Conservation (phyloP, 2,113 vertebrate species). For the Bubo scandiacus region DNA sequence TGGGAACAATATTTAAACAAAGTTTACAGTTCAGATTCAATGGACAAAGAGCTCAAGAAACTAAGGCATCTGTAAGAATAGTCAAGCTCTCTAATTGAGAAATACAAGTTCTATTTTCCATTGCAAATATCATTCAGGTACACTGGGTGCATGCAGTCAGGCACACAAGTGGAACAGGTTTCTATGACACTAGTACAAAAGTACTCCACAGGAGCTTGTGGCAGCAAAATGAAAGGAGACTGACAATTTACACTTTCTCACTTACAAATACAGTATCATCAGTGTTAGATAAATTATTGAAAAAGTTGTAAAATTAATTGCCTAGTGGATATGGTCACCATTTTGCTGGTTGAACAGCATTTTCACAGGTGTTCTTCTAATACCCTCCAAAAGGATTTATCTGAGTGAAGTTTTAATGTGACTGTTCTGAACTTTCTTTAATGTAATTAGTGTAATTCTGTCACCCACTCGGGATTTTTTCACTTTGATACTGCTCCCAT, state of each 20-base stretch:
- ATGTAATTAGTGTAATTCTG: background rate
- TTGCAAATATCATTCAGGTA: background rate
- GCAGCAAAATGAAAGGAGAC: background rate
- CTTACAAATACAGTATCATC: background rate
- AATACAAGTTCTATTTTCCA: background rate
- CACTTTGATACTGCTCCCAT: background rate
- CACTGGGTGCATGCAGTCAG: background rate
- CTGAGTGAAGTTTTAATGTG: background rate
- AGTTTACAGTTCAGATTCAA: background rate
- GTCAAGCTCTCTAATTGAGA: background rate
- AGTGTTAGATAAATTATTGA: background rate
- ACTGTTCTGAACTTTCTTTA: background rate
- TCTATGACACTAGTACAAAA: background rate
- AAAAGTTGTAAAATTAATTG: background rate
- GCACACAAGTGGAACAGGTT: background rate
- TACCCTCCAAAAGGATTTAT: background rate
- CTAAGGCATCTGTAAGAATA: background rate
- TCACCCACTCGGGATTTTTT: background rate
- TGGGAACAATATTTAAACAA: background rate
- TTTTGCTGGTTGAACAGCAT: background rate
- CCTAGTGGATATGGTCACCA: background rate
- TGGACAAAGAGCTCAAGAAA: background rate
- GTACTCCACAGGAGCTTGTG: background rate
- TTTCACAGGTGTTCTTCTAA: background rate
- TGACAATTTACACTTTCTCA: conserved; percentile 2